Percentiles rank a stretch among this genome's conserved stretches.
Evolutionary conservation across 2,113 vertebrate species (phyloP).

Genomic region (Pao palembangensis): DNA sequence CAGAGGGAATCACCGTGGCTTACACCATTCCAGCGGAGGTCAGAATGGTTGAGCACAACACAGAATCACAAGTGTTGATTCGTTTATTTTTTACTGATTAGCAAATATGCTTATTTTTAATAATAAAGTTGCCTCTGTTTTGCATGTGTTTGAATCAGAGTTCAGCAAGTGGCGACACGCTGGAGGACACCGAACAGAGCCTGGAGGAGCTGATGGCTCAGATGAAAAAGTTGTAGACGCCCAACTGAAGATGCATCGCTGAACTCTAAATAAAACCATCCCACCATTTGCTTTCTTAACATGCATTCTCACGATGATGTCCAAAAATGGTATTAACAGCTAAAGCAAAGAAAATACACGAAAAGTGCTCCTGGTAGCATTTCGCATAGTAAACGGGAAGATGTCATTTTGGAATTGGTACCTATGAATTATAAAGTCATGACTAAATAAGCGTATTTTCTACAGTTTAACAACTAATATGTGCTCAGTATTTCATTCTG

Average conservation of each 20-base stretch:
- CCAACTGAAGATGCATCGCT: constrained; percentile 4
- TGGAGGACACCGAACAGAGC: constrained; percentile 86
- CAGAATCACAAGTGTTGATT: not conserved
- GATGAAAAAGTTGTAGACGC: constrained; percentile 86
- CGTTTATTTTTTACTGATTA: too few species aligned
- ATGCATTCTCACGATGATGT: not conserved
- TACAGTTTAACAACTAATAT: constrained; percentile 8
- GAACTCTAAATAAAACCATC: not conserved
- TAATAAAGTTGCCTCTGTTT: not conserved
- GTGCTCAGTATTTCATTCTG: constrained; percentile 14
- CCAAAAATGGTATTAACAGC: not conserved
- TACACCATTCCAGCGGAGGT: constrained; percentile 92
- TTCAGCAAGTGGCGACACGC: constrained; percentile 57
- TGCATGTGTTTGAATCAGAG: constrained; percentile 43
- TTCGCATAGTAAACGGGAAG: not conserved
- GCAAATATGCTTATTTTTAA: not conserved
- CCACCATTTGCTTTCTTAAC: constrained; percentile 6
- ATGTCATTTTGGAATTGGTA: constrained; percentile 7
- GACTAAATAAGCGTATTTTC: constrained; percentile 23
- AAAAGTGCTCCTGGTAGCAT: constrained; percentile 15
- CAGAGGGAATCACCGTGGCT: constrained; percentile 90
- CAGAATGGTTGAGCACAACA: constrained; percentile 8
- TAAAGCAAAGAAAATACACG: constrained; percentile 27
- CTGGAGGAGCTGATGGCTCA: constrained; percentile 94
- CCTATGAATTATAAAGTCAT: not conserved